Evolutionary conservation across 2,797 vertebrate genomes (phyloP).

Genomic region (Peromyscus eremicus): DNA sequence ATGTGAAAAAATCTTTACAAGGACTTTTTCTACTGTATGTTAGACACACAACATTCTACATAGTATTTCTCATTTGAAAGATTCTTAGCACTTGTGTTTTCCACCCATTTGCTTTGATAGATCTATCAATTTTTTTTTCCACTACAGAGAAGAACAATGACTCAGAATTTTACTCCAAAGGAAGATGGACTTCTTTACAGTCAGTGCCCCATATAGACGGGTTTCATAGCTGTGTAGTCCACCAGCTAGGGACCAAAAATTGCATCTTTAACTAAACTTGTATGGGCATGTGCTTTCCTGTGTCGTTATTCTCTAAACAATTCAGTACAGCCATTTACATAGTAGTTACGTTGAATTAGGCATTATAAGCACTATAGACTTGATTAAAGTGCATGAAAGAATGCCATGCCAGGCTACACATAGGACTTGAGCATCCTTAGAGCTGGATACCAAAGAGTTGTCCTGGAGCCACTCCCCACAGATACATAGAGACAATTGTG

Average conservation of each 20-base stretch:
- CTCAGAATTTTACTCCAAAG: not conserved
- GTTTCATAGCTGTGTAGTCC: not conserved
- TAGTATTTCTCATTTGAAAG: not conserved
- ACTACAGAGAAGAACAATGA: not conserved
- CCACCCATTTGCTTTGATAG: slow-evolving; percentile 31
- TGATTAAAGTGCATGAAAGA: not conserved
- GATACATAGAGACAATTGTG: not conserved
- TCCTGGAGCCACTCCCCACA: not conserved
- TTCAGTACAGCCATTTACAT: not conserved
- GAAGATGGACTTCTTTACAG: not conserved
- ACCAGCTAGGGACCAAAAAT: not conserved
- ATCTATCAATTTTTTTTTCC: not conserved
- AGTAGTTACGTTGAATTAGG: not conserved
- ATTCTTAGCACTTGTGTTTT: not conserved
- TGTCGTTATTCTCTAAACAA: not conserved
- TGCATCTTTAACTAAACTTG: not conserved
- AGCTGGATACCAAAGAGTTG: not conserved
- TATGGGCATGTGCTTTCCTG: not conserved
- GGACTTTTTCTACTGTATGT: not conserved
- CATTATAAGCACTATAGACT: not conserved
- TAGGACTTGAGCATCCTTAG: not conserved
- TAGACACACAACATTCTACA: not conserved
- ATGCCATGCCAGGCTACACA: not conserved
- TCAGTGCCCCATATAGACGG: not conserved
- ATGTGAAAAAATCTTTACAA: not conserved